Conservation (phyloP, 2,113 vertebrate genomes). For the Upupa epops region DNA sequence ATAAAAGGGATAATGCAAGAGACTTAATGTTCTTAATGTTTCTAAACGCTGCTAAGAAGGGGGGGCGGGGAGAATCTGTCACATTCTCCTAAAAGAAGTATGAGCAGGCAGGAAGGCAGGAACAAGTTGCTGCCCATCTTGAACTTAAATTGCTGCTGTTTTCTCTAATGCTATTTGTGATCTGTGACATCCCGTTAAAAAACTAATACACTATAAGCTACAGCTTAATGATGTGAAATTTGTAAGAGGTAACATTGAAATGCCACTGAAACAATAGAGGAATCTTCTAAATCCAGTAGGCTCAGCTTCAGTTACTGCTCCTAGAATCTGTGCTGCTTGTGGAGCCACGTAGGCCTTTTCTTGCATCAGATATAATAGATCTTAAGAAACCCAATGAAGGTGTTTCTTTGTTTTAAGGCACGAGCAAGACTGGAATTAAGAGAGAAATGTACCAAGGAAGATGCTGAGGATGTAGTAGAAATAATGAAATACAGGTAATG, state of each 20-base stretch:
- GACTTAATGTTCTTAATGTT: neutral
- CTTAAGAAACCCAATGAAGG: neutral
- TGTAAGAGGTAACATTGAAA: neutral
- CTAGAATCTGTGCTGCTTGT: neutral
- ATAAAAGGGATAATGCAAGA: neutral
- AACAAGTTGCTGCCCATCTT: neutral
- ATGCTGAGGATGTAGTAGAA: constrained; percentile 95
- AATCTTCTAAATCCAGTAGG: neutral
- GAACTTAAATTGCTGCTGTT: neutral
- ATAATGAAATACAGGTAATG: constrained; percentile 98
- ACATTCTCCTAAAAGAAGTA: neutral
- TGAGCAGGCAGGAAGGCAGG: neutral
- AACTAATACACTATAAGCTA: neutral
- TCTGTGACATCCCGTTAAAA: neutral
- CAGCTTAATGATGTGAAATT: neutral
- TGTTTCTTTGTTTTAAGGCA: constrained; percentile 74
- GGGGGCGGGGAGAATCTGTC: neutral
- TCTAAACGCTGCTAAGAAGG: neutral
- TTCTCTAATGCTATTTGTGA: neutral
- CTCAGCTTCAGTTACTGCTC: neutral
- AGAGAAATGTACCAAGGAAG: constrained; percentile 87
- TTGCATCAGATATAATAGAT: neutral
- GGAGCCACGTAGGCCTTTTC: neutral
- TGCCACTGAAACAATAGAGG: fast-evolving
- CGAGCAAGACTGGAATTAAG: constrained; percentile 92